Percentiles rank a stretch among this genome's conserved stretches.
These are phyloP conservation scores for Telmatherina bonti DNA, from an alignment of 2,797 vertebrate species.

Conservation along the genomic window DNA sequence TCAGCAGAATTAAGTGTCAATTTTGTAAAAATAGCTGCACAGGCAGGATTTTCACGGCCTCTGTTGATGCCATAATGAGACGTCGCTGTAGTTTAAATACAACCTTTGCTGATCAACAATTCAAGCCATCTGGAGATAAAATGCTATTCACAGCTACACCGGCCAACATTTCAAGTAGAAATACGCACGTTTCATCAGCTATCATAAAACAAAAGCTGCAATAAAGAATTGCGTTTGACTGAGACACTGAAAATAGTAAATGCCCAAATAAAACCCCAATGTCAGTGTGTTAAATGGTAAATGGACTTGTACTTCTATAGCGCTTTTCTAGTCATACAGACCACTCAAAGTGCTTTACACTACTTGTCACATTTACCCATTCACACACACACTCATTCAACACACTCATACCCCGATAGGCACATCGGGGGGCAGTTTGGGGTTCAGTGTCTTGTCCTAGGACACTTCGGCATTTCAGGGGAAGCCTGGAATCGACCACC, in stretches of 20 bases:
- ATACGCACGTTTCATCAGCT: constrained; percentile 23
- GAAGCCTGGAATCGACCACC: too few relatives aligned
- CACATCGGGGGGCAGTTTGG: too few relatives aligned
- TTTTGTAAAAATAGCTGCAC: constrained; percentile 18
- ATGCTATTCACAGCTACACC: constrained; percentile 14
- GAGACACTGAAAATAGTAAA: neutral
- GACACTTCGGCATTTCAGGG: too few relatives aligned
- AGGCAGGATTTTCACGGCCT: neutral
- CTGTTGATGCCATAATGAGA: constrained; percentile 19
- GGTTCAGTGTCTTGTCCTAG: too few relatives aligned
- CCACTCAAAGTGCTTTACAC: too few relatives aligned
- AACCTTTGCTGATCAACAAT: constrained; percentile 26
- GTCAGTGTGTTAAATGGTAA: constrained; percentile 4
- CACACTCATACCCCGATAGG: too few relatives aligned
- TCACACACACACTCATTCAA: too few relatives aligned
- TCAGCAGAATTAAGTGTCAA: constrained; percentile 11
- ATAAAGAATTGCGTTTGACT: neutral
- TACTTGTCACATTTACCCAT: too few relatives aligned
- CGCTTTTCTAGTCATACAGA: too few relatives aligned
- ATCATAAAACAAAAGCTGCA: constrained; percentile 22
- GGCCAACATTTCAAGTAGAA: constrained; percentile 25
- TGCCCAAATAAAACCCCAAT: neutral
- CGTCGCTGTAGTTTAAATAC: neutral
- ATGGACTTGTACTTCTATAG: too few relatives aligned
- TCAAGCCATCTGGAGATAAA: constrained; percentile 30